Evolutionary conservation across 1,140 invertebrate species (phyloP).

Genomic region (Proales similis): DNA sequence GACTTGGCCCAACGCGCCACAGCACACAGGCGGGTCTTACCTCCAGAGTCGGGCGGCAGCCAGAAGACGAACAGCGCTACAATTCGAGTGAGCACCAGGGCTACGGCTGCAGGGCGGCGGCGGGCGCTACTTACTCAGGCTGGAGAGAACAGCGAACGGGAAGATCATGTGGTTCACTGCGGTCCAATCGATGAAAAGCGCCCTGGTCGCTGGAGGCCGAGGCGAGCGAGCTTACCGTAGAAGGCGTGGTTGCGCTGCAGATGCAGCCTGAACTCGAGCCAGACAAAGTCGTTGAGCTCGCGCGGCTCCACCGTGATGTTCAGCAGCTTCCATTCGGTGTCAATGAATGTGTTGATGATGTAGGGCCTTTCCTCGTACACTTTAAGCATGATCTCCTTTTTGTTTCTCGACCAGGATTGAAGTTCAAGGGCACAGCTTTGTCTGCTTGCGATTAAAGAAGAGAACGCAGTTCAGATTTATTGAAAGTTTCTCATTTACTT

Average conservation of each 20-base stretch:
- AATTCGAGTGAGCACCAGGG: too few species aligned
- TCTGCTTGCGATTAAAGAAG: background rate
- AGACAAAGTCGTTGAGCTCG: constrained; percentile 23
- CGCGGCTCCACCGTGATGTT: constrained; percentile 3
- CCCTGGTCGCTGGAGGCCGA: too few species aligned
- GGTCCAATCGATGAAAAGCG: too few species aligned
- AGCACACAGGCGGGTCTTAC: too few species aligned
- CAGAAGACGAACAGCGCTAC: constrained; percentile 36
- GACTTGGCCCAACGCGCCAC: too few species aligned
- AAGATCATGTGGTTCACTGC: constrained; percentile 38
- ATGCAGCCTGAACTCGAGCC: constrained; percentile 24
- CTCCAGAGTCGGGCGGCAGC: constrained; percentile 37
- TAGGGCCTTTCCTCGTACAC: constrained; percentile 18
- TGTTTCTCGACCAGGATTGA: constrained; percentile 29
- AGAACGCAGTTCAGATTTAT: background rate
- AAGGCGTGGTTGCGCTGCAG: constrained; percentile 28
- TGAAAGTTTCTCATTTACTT: background rate
- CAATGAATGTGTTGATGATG: constrained; percentile 27
- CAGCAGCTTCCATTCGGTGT: constrained; percentile 34
- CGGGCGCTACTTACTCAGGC: constrained; percentile 11
- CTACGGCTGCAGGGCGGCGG: too few species aligned
- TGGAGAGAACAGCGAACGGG: constrained; percentile 33
- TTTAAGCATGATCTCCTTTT: constrained; percentile 28
- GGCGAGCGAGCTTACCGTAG: too few species aligned
- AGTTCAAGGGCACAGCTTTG: constrained; percentile 35